Base-by-base conservation (phyloP, 2,113 vertebrate species). In the Calypte anna region DNA sequence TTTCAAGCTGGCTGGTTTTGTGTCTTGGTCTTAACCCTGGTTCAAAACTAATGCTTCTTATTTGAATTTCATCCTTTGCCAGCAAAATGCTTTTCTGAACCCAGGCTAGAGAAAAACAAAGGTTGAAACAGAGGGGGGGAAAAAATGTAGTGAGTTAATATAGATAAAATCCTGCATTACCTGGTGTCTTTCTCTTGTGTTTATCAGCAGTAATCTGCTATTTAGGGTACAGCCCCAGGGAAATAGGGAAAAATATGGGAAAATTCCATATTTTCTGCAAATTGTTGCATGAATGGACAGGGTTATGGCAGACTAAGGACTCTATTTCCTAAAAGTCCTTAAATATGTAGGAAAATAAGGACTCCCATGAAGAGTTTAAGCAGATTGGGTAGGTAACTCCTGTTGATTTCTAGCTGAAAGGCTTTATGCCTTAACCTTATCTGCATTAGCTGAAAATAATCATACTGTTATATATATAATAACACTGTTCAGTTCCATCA, bases 111-210 rank as follows among this genome's bases (percentile, higher is more conserved):
- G 40, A 44, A 51, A 24, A 67, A 4, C 2, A 3, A 19, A 59
- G 69, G 5, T 17, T 67, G 76, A 51, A 50, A 57, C 15, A 21
- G 11, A 46, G 55, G 27, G 15, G 44, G 50, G 8, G 3, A 18
- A 14, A 53, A 64, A 28, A 9, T 27, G 20, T 4, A 5, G 8
- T 20, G 3, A 44, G 15, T 30, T 54, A 50, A 79, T 14, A 13
- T 4, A 4, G 22, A 5, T 17, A 55, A 63, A 13, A 12, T 23
- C 13, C 18, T 57, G 0, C 16, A 5, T 54, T 21, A 0, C 6
- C 8, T 28, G 9, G 20, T 53, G 23, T 18, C 38, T 74, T 58
- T 19, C 72, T 82, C 18, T 16, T 10, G 5, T 9, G 27, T 24
- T 55, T 38, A 4, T 48, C 48, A 27, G 22, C 67, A 44, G 24